Evolutionary conservation across 2,113 vertebrate genomes (phyloP), one percentile per base, ranked within the genome.

Genomic region (Ciconia stormi): DNA sequence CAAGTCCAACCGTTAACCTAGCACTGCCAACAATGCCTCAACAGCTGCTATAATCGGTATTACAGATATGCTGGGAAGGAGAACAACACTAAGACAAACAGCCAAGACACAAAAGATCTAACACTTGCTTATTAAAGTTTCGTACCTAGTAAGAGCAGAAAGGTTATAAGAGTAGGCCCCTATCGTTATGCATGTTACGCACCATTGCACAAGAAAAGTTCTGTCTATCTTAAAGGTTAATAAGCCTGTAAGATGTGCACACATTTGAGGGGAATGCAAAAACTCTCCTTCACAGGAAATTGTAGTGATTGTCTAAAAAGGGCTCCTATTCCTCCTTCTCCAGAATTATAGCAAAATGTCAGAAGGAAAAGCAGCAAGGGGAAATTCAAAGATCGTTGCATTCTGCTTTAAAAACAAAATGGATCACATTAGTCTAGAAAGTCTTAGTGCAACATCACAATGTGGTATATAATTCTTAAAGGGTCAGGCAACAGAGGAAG

Each of bases 151-250:
- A 69, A 49, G 76, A 71, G 52, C 29, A 69, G 66, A 58, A 67
- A 74, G 40, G 30, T 62, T 44, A 1, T 22, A 76, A 44, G 36
- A 27, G 27, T 7, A 73, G 72, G 63, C 30, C 36, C 56, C 30
- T 25, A 36, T n/a, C 0, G 0, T 52, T 47, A 27, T 0, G 2
- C n/a, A 76, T 53, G 7, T 3, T 67, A 77, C 0, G 0, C 61
- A 53, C 30, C 87, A 67, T 0, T 32, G 71, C 53, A 22, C 5
- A 15, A 82, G 73, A 67, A 50, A 88, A 69, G n/a, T 30, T 77
- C 53, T 53, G 26, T 74, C 42, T 74, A 4, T 36, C 47, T 42
- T 46, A 73, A 92, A 92, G 59, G 59, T 84, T 70, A 38, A 81
- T 52, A 65, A 92, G 63, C 13, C 49, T 38, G 22, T 14, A 77